These are phyloP conservation scores for Oryzias woworae DNA, from an alignment of 2,113 vertebrate species.

Conservation along the genomic window DNA sequence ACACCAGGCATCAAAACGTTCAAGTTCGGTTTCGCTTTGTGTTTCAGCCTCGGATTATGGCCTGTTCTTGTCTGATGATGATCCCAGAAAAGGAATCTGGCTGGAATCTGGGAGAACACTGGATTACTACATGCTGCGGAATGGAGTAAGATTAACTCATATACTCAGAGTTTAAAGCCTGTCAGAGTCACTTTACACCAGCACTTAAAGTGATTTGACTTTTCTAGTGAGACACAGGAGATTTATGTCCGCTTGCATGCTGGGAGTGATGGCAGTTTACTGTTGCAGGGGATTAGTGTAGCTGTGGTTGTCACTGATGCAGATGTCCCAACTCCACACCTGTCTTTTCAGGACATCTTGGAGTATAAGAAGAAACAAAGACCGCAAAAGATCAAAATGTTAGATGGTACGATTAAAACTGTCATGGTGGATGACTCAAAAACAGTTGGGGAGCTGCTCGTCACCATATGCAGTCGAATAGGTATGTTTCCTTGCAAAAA, in stretches of 20 bases:
- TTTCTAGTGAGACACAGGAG: conserved; percentile 17
- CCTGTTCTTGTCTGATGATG: conserved; percentile 95
- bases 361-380: conserved; percentile 99
- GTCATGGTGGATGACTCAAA: conserved; percentile 99
- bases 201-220: conserved; percentile 30
- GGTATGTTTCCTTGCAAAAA: conserved; percentile 69
- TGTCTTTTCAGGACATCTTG: conserved; percentile 85
- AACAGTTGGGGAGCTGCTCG: conserved; percentile 94
- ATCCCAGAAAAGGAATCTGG: conserved; percentile 98
- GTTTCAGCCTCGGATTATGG: conserved; percentile 95
- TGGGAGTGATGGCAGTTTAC: conserved; percentile 13
- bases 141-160: conserved; percentile 83
- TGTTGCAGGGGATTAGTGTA: neutral
- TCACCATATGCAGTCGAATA: conserved; percentile 98
- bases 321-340: neutral
- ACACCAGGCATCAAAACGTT: conserved; percentile 11
- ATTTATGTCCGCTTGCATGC: conserved; percentile 17
- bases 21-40: conserved; percentile 31
- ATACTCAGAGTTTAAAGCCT: conserved; percentile 18
- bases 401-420: conserved; percentile 95
- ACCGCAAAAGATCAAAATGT: conserved; percentile 97
- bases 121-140: conserved; percentile 99
- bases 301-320: conserved; percentile 17
- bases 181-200: conserved; percentile 23
- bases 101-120: conserved; percentile 94